Evolutionary conservation across 1,140 invertebrate species (phyloP).

Genomic region (Dermatophagoides farinae): DNA sequence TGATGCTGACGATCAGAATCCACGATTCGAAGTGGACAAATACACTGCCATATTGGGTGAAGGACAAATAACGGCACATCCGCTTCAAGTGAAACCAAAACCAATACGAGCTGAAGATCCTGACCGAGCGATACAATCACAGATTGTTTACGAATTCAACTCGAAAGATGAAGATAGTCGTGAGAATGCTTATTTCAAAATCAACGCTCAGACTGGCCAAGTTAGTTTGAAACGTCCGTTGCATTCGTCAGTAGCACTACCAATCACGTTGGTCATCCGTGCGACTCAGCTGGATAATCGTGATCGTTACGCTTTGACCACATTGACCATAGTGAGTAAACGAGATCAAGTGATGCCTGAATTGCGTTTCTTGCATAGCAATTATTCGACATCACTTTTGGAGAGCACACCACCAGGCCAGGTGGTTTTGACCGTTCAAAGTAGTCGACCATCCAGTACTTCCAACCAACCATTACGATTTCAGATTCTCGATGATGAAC

Average conservation of each 20-base stretch:
- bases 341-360: constrained; percentile 27
- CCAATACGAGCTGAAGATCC: constrained; percentile 51
- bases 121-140: constrained; percentile 52
- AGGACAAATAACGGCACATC: constrained; percentile 37
- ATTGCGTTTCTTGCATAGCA: constrained; percentile 45
- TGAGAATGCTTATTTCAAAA: constrained; percentile 30
- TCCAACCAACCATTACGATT: not conserved
- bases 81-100: constrained; percentile 35
- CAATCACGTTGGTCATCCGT: constrained; percentile 53
- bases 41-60: constrained; percentile 49
- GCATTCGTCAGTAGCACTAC: constrained; percentile 32
- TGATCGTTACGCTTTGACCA: constrained; percentile 63
- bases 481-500: constrained; percentile 15
- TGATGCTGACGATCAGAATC: constrained; percentile 83
- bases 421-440: constrained; percentile 38
- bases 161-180: constrained; percentile 26
- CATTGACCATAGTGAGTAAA: constrained; percentile 40
- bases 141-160: constrained; percentile 43
- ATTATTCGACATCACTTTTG: constrained; percentile 44
- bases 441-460: not conserved
- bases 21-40: constrained; percentile 47
- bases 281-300: constrained; percentile 67
- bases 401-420: constrained; percentile 41
- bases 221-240: constrained; percentile 38
- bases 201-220: constrained; percentile 38